Conservation (phyloP, 2,113 vertebrate genomes). For the Odontophorus gujanensis region DNA sequence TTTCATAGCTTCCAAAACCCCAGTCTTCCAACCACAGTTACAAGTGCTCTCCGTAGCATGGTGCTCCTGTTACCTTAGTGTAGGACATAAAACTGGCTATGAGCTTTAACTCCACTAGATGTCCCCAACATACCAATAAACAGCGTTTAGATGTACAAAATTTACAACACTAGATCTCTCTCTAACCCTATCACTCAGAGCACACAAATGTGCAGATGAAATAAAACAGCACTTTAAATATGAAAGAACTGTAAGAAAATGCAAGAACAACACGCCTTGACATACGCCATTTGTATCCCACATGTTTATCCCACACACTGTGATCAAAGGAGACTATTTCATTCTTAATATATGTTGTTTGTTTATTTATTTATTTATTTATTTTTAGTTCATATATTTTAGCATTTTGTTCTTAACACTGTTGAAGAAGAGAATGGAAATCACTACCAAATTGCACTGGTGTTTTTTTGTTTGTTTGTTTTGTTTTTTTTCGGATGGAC, state of each 20-base stretch:
- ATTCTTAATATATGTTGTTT: neutral
- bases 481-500: neutral
- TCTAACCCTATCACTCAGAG: slow-evolving; percentile 68
- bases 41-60: neutral
- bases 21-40: neutral
- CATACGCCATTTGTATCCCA: slow-evolving; percentile 28
- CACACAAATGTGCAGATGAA: slow-evolving; percentile 56
- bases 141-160: neutral
- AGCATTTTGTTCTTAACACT: neutral
- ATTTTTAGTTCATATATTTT: slow-evolving; percentile 28
- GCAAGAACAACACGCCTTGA: slow-evolving; percentile 45
- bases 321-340: slow-evolving; percentile 29
- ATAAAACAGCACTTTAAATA: slow-evolving; percentile 67
- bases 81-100: neutral
- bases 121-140: slow-evolving; percentile 77
- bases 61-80: neutral
- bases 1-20: neutral
- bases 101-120: slow-evolving; percentile 76
- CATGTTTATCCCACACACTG: slow-evolving; percentile 5
- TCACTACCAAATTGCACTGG: neutral
- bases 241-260: slow-evolving; percentile 69
- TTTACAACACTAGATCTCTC: slow-evolving; percentile 12
- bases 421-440: neutral
- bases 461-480: neutral
- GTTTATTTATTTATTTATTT: neutral